A percentile compares a stretch with the other conserved stretches of the same genome.
These are phyloP conservation scores for Lytechinus pictus DNA, from an alignment of 35 echinoderm and acorn worm genomes.

Conservation along the genomic window DNA sequence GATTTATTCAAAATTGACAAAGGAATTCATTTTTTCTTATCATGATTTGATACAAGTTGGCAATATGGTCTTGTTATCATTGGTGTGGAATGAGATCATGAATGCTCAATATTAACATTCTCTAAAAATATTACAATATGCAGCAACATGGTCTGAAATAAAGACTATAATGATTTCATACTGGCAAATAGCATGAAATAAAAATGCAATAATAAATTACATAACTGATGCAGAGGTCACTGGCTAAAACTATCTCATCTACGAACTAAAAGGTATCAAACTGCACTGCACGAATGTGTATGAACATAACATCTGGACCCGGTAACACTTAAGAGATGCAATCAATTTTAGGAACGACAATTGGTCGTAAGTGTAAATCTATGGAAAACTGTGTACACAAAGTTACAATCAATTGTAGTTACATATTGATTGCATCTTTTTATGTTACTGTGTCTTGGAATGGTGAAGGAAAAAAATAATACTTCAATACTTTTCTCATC, in stretches of 20 bases:
- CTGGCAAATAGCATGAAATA: neutral
- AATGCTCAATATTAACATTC: neutral
- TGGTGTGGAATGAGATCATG: too few species aligned
- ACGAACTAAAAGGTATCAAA: neutral
- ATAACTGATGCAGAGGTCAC: neutral
- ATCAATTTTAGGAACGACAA: too few species aligned
- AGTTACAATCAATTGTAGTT: too few species aligned
- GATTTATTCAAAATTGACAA: too few species aligned
- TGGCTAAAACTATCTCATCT: neutral
- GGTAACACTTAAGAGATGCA: too few species aligned
- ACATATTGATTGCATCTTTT: too few species aligned
- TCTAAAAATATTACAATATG: neutral
- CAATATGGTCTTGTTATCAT: too few species aligned
- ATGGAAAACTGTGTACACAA: too few species aligned
- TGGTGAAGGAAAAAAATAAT: neutral
- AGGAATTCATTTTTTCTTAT: too few species aligned
- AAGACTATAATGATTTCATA: neutral
- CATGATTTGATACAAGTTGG: too few species aligned
- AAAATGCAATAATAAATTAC: neutral
- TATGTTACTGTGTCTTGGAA: neutral
- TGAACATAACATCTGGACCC: neutral
- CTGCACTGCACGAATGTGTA: conserved; percentile 2
- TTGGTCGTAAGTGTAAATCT: too few species aligned
- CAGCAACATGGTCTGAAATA: neutral
- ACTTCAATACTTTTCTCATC: neutral